Percentiles rank a stretch among this genome's conserved stretches.
phyloP scores from a whole-genome alignment of 2,888 invertebrate genomes.

The Harpagoxenus sublaevis region DNA sequence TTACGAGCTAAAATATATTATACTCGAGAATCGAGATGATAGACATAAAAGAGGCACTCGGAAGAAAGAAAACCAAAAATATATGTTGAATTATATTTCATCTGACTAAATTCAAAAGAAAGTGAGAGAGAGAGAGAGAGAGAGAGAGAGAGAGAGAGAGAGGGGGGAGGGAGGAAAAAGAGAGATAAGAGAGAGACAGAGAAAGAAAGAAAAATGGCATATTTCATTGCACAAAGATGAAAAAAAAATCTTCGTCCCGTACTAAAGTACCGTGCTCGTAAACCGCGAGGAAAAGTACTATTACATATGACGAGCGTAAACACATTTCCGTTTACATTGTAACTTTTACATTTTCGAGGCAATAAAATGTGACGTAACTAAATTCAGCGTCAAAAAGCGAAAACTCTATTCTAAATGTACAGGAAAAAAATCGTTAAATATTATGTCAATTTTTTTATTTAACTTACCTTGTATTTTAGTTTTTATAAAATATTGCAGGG shows the following conservation, averaged over 20 bases:
- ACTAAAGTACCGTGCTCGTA: constrained; percentile 44
- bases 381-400: constrained; percentile 10
- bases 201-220: constrained; percentile 10
- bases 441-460: neutral
- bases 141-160: neutral
- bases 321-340: constrained; percentile 51
- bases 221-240: constrained; percentile 38
- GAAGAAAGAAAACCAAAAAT: constrained; percentile 40
- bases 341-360: constrained; percentile 46
- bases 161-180: neutral
- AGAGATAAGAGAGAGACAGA: neutral
- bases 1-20: constrained; percentile 52
- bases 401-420: neutral
- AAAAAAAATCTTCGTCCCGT: constrained; percentile 28
- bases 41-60: constrained; percentile 50
- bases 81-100: constrained; percentile 46
- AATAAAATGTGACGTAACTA: constrained; percentile 33
- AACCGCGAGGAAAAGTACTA: constrained; percentile 50
- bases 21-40: constrained; percentile 16
- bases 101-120: constrained; percentile 41
- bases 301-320: constrained; percentile 50
- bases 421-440: neutral
- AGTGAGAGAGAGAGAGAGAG: neutral
- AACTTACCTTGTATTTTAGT: neutral
- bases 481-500: neutral